Percentiles rank a stretch among this genome's conserved stretches.
phyloP scores from a whole-genome alignment of 2,888 invertebrate genomes.

The Rotaria sp. region DNA sequence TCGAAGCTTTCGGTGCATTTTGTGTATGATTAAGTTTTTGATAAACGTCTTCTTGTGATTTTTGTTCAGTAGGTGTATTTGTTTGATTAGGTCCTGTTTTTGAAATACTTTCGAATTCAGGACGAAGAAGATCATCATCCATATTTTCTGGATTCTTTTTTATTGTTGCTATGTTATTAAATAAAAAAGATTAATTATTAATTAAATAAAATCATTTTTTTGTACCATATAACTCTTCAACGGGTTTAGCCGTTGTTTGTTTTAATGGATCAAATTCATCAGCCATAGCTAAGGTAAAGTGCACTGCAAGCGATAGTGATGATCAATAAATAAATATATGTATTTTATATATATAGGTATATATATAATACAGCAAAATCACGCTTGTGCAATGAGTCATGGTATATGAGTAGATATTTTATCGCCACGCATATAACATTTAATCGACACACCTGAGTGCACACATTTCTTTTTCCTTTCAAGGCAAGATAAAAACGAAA shows the following conservation, averaged over 20 bases:
- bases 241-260: neutral
- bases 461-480: neutral
- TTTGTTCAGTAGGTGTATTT: neutral
- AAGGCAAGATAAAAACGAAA: neutral
- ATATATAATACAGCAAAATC: neutral
- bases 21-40: neutral
- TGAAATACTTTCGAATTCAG: neutral
- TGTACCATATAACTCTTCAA: neutral
- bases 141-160: neutral
- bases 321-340: too few species aligned
- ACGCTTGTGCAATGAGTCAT: neutral
- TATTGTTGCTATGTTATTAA: neutral
- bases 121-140: neutral
- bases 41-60: neutral
- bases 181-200: neutral
- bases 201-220: neutral
- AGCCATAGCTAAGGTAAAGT: neutral
- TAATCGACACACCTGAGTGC: neutral
- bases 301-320: neutral
- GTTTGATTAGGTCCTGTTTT: neutral
- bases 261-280: conserved; percentile 10
- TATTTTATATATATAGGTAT: too few species aligned
- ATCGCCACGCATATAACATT: neutral
- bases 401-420: neutral
- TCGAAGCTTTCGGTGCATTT: neutral